A percentile compares a stretch with the other conserved stretches of the same genome.
These are phyloP conservation scores for Mystacides longicornis DNA, from an alignment of 2,888 invertebrate genomes.

Conservation along the genomic window DNA sequence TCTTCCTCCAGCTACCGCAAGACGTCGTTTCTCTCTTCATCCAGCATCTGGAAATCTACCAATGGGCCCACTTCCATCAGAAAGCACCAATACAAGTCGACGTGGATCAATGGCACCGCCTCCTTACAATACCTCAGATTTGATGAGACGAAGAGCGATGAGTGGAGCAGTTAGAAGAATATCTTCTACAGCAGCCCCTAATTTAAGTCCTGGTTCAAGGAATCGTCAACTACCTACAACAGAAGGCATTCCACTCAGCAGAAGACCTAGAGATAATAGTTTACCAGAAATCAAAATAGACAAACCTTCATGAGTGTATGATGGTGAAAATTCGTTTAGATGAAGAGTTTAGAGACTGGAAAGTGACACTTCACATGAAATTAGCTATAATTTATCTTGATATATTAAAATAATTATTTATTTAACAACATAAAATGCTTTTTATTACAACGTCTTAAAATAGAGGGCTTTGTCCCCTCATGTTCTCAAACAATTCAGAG, in stretches of 20 bases:
- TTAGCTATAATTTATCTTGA: too few species aligned
- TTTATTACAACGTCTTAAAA: too few species aligned
- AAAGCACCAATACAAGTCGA: slow-evolving; percentile 42
- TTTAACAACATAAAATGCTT: too few species aligned
- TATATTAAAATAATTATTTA: too few species aligned
- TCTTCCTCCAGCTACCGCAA: slow-evolving; percentile 26
- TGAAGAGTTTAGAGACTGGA: too few species aligned
- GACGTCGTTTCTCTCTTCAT: slow-evolving; percentile 30
- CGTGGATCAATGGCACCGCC: slow-evolving; percentile 39
- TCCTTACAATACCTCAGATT: slow-evolving; percentile 32
- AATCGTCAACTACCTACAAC: neutral
- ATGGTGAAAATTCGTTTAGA: too few species aligned
- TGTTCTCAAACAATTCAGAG: too few species aligned
- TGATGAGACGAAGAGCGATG: slow-evolving; percentile 9
- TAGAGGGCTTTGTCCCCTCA: too few species aligned
- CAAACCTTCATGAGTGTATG: neutral
- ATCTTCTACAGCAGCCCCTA: slow-evolving; percentile 38
- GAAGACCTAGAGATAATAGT: neutral
- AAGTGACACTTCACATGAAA: too few species aligned
- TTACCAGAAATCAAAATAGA: neutral
- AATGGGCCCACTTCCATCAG: slow-evolving; percentile 43
- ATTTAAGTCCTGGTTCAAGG: slow-evolving; percentile 20
- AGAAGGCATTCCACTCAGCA: neutral
- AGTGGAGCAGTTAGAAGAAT: slow-evolving; percentile 29
- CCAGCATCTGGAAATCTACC: slow-evolving; percentile 36